Conservation (phyloP, 1,140 invertebrate genomes). For the Drosophila gunungcola region DNA sequence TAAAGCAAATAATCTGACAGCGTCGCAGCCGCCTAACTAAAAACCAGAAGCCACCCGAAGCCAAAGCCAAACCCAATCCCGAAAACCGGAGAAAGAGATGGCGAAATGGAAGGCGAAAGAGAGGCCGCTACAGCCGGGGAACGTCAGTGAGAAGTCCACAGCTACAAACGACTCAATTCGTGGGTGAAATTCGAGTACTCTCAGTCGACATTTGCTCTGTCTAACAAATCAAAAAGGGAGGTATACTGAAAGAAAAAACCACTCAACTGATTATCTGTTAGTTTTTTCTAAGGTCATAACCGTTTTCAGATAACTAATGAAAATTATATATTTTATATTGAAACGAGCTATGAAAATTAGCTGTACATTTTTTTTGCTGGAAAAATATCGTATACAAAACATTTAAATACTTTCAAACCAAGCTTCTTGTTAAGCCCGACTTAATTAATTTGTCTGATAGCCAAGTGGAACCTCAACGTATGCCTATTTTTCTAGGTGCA, state of each 20-base stretch:
- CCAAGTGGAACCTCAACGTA: too few species aligned
- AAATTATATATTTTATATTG: too few species aligned
- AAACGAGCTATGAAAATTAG: too few species aligned
- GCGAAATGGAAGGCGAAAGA: neutral
- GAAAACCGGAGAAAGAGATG: constrained; percentile 6
- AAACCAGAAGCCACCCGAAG: constrained; percentile 44
- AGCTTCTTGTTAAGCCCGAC: too few species aligned
- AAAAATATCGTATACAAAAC: too few species aligned
- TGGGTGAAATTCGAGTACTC: constrained; percentile 54
- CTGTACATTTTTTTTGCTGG: too few species aligned
- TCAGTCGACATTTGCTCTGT: constrained; percentile 39
- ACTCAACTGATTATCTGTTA: neutral
- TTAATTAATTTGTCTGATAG: too few species aligned
- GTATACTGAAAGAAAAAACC: constrained; percentile 6
- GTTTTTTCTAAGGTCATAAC: too few species aligned
- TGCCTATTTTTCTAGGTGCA: constrained; percentile 11
- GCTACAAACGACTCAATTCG: constrained; percentile 76
- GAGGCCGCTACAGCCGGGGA: constrained; percentile 17
- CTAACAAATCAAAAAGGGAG: constrained; percentile 39
- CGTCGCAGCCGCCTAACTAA: constrained; percentile 69
- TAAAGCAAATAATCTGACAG: constrained; percentile 84
- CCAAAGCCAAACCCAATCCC: constrained; percentile 30
- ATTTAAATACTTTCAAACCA: too few species aligned
- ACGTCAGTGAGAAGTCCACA: constrained; percentile 44
- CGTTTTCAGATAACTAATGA: too few species aligned